These are phyloP conservation scores for Tyrannus savana DNA, from an alignment of 2,113 vertebrate species.

Conservation along the genomic window DNA sequence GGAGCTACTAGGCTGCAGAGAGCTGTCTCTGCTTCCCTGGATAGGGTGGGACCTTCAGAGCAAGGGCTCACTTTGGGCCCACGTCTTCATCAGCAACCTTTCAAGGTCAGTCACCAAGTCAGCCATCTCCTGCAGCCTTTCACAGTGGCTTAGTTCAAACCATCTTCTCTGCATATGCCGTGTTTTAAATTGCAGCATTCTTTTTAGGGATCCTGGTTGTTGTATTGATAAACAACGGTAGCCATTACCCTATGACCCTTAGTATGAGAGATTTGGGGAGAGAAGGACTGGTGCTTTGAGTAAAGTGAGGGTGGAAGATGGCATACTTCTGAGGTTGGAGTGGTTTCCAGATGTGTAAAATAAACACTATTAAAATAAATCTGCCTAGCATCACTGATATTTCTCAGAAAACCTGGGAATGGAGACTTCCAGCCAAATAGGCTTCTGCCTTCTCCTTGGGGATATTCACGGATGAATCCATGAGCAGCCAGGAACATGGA, in stretches of 20 bases:
- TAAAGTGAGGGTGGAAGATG: not conserved
- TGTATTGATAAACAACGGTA: not conserved
- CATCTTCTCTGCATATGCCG: not conserved
- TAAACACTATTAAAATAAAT: not conserved
- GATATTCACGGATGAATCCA: not conserved
- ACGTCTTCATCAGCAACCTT: not conserved
- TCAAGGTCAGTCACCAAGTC: not conserved
- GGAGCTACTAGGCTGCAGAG: not conserved
- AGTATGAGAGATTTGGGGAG: not conserved
- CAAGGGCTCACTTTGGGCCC: not conserved
- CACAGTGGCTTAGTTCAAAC: not conserved
- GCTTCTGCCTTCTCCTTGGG: not conserved
- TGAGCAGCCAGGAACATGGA: slow-evolving; percentile 5
- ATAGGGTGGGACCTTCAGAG: not conserved
- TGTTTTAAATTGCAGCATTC: not conserved
- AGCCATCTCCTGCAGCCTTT: rapidly evolving
- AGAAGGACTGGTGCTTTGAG: not conserved
- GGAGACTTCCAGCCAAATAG: not conserved
- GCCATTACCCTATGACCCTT: not conserved
- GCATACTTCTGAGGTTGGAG: not conserved
- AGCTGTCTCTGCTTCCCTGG: not conserved
- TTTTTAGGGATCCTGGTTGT: not conserved
- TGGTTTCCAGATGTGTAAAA: not conserved
- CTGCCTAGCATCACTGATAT: not conserved
- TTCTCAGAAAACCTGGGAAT: not conserved